Evolutionary conservation across 2,113 vertebrate species (phyloP), one percentile per base, ranked within the genome.

Genomic region (Megatriorchis doriae): DNA sequence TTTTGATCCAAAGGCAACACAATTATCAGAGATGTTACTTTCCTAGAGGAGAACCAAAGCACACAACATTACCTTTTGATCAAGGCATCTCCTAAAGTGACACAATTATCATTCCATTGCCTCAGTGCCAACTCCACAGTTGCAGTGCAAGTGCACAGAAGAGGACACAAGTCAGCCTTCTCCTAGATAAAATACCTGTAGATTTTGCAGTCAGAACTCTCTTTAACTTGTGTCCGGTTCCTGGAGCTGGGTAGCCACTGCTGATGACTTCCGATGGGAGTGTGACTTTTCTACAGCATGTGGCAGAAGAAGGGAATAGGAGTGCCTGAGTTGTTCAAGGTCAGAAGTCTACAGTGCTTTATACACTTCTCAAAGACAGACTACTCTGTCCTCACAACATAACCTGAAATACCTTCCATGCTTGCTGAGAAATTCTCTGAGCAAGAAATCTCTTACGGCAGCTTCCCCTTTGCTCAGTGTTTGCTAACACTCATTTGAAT

Each of bases 401-500:
- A 71, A 6, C 11, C 32, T 25, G 19, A 94, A 88, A 74, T 31
- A 36, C 3, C 3, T 79, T 52, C 55, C 67, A 4, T 52, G 14
- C 34, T 61, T 89, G 16, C 61, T 81, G 79, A 88, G 75, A 88
- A 88, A 83, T 78, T 83, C 32, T 22, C 63, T 34, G 15, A 75
- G 34, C 16, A 75, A 61, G 26, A 68, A 75, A 84, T 36, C 12
- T 63, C 80, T 63, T 47, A 75, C 13, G 40, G 23, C 11, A 84
- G 40, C n/a, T 86, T 67, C 47, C 13, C 36, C 36, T 94, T 84
- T 52, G 31, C 75, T 78, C n/a, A 43, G n/a, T 74, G 67, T 83
- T 92, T 86, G 21, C 66, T 72, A 59, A 52, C 15, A 23, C 72
- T 78, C 79, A 72, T 94, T 92, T 90, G 80, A 90, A 92, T 93